A percentile compares a stretch with the other conserved stretches of the same genome.
Conservation (phyloP, 2,113 vertebrate species). For the Plotosus lineatus region DNA sequence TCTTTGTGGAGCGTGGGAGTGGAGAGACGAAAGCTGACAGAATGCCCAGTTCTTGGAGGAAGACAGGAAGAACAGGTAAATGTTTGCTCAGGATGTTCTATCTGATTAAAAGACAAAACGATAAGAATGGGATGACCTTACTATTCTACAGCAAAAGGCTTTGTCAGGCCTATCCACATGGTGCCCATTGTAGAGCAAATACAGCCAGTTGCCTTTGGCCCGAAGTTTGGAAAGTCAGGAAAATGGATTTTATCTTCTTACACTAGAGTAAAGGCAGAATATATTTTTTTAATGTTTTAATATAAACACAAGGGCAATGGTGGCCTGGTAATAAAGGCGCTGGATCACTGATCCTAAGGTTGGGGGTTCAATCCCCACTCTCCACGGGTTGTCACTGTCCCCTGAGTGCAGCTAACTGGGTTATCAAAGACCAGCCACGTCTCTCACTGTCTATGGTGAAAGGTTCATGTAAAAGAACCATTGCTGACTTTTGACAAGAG, state of each 20-base stretch:
- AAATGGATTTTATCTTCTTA: neutral
- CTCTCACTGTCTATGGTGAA: too few species aligned
- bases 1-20: neutral
- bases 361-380: too few species aligned
- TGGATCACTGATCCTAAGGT: too few species aligned
- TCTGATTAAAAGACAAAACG: neutral
- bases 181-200: neutral
- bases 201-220: conserved; percentile 8
- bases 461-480: too few species aligned
- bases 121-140: conserved; percentile 19
- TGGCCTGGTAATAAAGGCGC: too few species aligned
- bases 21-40: neutral
- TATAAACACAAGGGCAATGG: too few species aligned
- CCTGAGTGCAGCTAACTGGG: too few species aligned
- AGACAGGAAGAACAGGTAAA: conserved; percentile 59
- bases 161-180: neutral
- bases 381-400: too few species aligned
- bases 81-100: conserved; percentile 68
- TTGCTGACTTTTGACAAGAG: too few species aligned
- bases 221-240: neutral
- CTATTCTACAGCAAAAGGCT: neutral
- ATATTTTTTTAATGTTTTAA: neutral
- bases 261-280: neutral
- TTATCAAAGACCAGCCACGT: too few species aligned
- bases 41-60: neutral